Evolutionary conservation across 2,888 invertebrate genomes (phyloP), one percentile per base, ranked within the genome.

Genomic region (Acrobasis repandana): DNA sequence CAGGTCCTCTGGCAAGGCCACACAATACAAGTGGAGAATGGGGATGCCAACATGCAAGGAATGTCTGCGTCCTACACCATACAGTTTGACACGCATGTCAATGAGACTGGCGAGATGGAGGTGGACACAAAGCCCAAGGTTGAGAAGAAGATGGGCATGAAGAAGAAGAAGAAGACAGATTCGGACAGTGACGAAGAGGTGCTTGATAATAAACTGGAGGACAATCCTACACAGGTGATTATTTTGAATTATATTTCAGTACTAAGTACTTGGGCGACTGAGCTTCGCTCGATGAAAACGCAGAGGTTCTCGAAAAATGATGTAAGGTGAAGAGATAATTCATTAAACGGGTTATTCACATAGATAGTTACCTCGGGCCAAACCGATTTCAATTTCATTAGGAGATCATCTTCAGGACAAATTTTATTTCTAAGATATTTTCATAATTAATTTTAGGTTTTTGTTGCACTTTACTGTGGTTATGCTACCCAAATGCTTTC

Each of bases 1-100:
- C 82, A 94, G 94, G 94, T 94, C 54, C 90, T 94, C 70, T 95
- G 94, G 94, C 94, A 94, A 86, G 94, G 94, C 16, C 94, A 94
- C 72, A 93, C 94, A n/a, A 94, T 94, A 64, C 93, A 94, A 84
- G 94, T 94, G 11, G 94, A 94, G 68, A 93, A 93, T 80, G 90
- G 90, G 36, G 83, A 88, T 59, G 85, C 80, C 9, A 89, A 80
- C 66, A 77, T 92, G 63, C 88, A 89, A 69, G 77, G 74, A 5
- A 72, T 91, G 70, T 80, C 80, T 9, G 82, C 81, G 10, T 74
- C 86, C 18, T 91, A 90, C 68, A 88, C 82, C 65, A 85, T 92
- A 69, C 84, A 84, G 62, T 92, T 90, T 82, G 88, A 79, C 15
- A 66, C 83, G 54, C 86, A 82, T 63, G 88, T 88, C 11, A 88